phyloP scores from a whole-genome alignment of 2,113 vertebrate genomes.

The Rhabdomys dilectus region DNA sequence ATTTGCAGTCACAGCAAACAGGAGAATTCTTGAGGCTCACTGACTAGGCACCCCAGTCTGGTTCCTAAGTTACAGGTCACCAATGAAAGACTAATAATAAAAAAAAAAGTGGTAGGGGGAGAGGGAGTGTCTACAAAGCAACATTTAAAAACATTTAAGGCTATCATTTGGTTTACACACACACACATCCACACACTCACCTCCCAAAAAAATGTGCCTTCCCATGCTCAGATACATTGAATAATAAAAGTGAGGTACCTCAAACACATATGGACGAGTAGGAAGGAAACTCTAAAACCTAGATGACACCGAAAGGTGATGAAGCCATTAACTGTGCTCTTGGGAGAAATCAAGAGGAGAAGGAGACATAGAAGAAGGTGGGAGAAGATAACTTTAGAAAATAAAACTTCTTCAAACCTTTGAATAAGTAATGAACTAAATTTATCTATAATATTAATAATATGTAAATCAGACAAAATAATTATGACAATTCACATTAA shows the following conservation, averaged over 20 bases:
- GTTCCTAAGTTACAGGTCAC: background rate
- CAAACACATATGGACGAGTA: background rate
- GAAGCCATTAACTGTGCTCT: background rate
- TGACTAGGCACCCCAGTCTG: background rate
- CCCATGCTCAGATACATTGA: background rate
- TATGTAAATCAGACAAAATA: conserved; percentile 11
- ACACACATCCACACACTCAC: background rate
- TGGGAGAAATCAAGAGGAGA: background rate
- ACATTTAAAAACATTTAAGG: background rate
- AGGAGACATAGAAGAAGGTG: background rate
- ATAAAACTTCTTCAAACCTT: background rate
- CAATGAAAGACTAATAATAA: too few species aligned
- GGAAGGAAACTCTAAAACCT: background rate
- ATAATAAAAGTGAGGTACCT: background rate
- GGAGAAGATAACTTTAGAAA: background rate
- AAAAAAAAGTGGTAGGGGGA: background rate
- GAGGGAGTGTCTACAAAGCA: background rate
- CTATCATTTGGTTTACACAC: background rate
- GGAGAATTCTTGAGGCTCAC: background rate
- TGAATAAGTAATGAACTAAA: background rate
- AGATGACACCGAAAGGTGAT: background rate
- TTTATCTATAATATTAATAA: background rate
- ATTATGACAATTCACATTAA: background rate
- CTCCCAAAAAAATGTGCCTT: too few species aligned
- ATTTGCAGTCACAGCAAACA: background rate